phyloP scores from a whole-genome alignment of 2,888 invertebrate species.

The Ceraclea dissimilis region DNA sequence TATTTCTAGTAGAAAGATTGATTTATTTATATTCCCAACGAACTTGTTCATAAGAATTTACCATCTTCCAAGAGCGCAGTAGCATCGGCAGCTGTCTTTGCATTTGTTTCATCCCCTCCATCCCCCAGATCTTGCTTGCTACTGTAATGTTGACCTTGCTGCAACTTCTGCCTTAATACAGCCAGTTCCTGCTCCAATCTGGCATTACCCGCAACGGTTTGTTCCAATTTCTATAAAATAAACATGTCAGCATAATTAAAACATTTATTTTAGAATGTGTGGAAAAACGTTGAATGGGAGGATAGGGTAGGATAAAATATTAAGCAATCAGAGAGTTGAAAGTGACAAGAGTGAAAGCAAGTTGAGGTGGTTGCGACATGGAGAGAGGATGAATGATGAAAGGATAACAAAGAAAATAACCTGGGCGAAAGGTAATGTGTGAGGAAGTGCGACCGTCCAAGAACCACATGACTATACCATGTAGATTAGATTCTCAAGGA shows the following conservation, averaged over 20 bases:
- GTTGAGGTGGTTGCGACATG: no score
- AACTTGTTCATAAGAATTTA: constrained; percentile 27
- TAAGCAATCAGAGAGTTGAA: no score
- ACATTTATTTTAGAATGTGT: background rate
- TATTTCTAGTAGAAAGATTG: background rate
- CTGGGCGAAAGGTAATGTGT: no score
- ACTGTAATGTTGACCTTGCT: constrained; percentile 51
- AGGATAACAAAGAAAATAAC: no score
- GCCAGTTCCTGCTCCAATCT: constrained; percentile 81
- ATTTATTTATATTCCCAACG: no score
- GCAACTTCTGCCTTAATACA: constrained; percentile 74
- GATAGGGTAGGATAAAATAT: no score
- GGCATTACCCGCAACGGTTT: constrained; percentile 85
- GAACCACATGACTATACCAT: no score
- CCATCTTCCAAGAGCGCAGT: constrained; percentile 65
- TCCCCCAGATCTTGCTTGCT: background rate
- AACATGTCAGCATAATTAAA: constrained; percentile 3
- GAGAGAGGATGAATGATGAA: no score
- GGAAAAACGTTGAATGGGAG: no score
- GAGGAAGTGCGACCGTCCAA: no score
- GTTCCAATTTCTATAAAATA: constrained; percentile 68
- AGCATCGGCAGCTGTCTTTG: constrained; percentile 44
- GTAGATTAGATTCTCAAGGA: no score
- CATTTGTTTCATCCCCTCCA: constrained; percentile 33
- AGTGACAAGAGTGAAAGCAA: no score